Evolutionary conservation across 1,140 invertebrate species (phyloP).

Genomic region (Alviniconcha marisindica): DNA sequence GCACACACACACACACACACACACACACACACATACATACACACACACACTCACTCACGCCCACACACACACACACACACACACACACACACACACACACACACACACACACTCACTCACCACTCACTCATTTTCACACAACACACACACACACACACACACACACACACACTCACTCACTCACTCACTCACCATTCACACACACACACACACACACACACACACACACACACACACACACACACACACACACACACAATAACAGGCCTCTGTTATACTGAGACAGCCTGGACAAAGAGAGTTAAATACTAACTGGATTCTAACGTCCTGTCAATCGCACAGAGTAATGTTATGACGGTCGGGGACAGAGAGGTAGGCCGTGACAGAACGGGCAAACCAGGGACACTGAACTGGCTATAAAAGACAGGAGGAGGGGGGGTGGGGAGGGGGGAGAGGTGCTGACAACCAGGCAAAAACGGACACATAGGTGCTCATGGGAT

Average conservation of each 20-base stretch:
- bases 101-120: background rate
- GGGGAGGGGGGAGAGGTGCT: too few relatives aligned
- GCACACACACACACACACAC: constrained; percentile 1
- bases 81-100: constrained; percentile 29
- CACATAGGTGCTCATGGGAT: too few relatives aligned
- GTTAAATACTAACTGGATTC: too few relatives aligned
- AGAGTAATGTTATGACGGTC: too few relatives aligned
- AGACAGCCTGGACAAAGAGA: too few relatives aligned
- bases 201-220: constrained; percentile 4
- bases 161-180: constrained; percentile 2
- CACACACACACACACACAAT: constrained; percentile 7
- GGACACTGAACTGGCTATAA: too few relatives aligned
- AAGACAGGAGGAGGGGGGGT: too few relatives aligned
- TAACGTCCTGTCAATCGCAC: too few relatives aligned
- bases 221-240: constrained; percentile 21
- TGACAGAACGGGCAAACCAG: too few relatives aligned
- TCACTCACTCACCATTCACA: background rate
- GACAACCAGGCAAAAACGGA: too few relatives aligned
- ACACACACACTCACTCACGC: background rate
- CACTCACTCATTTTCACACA: background rate
- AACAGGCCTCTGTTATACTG: too few relatives aligned
- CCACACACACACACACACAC: constrained; percentile 11
- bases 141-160: constrained; percentile 23
- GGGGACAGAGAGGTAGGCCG: too few relatives aligned
- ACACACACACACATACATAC: background rate